Conservation (phyloP, 2,113 vertebrate genomes). For the Atlantisia rogersi region DNA sequence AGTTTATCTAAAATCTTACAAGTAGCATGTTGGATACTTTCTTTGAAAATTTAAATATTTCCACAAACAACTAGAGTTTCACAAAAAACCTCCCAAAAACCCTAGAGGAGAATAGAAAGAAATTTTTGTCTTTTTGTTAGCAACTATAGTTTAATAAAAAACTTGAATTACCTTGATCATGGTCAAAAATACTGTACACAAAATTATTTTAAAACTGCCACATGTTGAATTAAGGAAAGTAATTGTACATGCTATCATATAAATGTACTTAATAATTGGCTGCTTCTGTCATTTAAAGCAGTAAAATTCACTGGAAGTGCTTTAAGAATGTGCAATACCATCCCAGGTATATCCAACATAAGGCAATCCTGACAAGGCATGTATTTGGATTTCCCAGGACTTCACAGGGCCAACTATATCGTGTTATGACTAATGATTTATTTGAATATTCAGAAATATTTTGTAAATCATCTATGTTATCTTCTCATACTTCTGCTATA, state of each 20-base stretch:
- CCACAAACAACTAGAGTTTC: neutral
- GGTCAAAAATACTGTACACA: fast-evolving
- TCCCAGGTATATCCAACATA: neutral
- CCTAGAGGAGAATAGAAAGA: neutral
- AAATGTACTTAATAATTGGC: neutral
- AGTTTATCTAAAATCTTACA: neutral
- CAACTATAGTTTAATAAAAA: neutral
- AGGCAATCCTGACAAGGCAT: neutral
- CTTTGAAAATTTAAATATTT: neutral
- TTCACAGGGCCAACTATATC: neutral
- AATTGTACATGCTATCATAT: neutral
- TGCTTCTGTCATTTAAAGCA: neutral
- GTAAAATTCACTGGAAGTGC: neutral
- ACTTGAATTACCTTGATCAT: neutral
- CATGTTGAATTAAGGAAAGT: neutral
- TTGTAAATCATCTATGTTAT: neutral
- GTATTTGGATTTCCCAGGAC: neutral
- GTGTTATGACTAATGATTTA: neutral
- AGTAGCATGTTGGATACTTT: neutral
- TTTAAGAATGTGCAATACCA: neutral
- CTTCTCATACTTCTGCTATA: neutral
- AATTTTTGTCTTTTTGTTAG: neutral
- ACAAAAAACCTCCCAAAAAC: neutral
- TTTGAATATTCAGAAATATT: neutral
- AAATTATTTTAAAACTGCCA: neutral